phyloP scores from a whole-genome alignment of 2,113 vertebrate species.

The Plestiodon gilberti region DNA sequence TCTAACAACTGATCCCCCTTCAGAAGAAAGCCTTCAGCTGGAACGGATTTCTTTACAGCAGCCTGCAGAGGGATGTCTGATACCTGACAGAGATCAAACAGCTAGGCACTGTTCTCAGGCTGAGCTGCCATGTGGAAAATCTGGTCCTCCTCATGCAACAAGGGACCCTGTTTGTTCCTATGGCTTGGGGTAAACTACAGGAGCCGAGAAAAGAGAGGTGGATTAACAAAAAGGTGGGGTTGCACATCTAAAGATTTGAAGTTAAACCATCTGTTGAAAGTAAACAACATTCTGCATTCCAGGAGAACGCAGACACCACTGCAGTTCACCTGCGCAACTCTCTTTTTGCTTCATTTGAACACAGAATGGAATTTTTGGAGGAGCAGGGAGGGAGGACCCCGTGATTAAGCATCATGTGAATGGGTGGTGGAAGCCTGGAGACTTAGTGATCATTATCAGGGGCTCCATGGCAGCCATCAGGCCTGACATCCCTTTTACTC shows the following conservation, averaged over 20 bases:
- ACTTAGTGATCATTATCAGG: not conserved
- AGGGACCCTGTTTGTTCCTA: constrained; percentile 12
- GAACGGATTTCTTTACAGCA: constrained; percentile 37
- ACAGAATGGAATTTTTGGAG: constrained; percentile 36
- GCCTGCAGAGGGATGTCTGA: constrained; percentile 36
- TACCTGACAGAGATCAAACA: constrained; percentile 50
- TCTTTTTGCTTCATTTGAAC: not conserved
- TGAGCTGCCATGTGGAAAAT: constrained; percentile 45
- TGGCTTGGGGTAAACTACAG: not conserved
- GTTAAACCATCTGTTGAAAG: constrained; percentile 40
- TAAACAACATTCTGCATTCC: constrained; percentile 28
- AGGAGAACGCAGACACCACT: constrained; percentile 5
- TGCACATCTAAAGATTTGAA: constrained; percentile 28
- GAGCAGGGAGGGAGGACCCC: not conserved
- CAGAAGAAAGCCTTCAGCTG: constrained; percentile 23
- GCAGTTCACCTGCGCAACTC: constrained; percentile 26
- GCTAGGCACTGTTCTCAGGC: constrained; percentile 26
- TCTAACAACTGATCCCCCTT: constrained; percentile 40
- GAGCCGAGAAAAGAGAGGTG: not conserved
- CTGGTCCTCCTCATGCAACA: not conserved
- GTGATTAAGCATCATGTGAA: not conserved
- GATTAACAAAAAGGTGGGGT: constrained; percentile 11
- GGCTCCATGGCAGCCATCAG: not conserved
- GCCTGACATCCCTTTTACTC: not conserved
- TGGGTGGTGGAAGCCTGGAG: not conserved